Base-by-base conservation (phyloP, 2,113 vertebrate genomes). In the Phoenicopterus ruber region DNA sequence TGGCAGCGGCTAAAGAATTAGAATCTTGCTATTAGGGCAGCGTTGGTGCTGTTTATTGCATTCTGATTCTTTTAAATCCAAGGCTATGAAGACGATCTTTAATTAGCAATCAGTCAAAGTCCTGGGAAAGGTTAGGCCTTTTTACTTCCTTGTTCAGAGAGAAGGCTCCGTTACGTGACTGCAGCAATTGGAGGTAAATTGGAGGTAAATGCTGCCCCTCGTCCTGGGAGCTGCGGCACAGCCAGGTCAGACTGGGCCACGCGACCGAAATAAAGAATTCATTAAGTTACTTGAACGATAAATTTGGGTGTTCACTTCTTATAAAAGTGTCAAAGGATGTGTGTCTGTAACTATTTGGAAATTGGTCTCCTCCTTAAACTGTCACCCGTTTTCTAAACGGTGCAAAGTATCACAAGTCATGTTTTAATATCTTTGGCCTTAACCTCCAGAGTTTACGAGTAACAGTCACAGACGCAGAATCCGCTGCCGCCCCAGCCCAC, bases 171-270 rank as follows among this genome's bases (percentile, higher is more conserved):
- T 8, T 42, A 6, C 5, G 9, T 31, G 83, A 21, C 36, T 73
- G 26, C 77, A 44, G 31, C 52, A 9, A n/a, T n/a, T 4, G 29
- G 52, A 29, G 15, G 62, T 20, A n/a, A 31, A 20, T 9, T 24
- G 72, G 52, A 20, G 44, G 44, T n/a, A 13, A 36, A 32, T 44
- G 69, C 44, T 50, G 36, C 67, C 34, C 0, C 32, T 58, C 25
- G 17, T 26, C 42, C 59, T 4, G 7, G 86, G 50, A 66, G 9
- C 59, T 8, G 59, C 44, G 21, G 0, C 4, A 0, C 7, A 6
- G 24, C 50, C 26, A 50, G 58, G 44, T 58, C 36, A 36, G 42
- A 3, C 36, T 12, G 50, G 26, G 46, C 54, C 31, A 11, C 17
- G 2, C 67, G 32, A 11, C n/a, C n/a, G 36, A 36, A 55, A n/a